Conservation (phyloP, 1,140 invertebrate genomes). For the Drosophila kurseongensis region DNA sequence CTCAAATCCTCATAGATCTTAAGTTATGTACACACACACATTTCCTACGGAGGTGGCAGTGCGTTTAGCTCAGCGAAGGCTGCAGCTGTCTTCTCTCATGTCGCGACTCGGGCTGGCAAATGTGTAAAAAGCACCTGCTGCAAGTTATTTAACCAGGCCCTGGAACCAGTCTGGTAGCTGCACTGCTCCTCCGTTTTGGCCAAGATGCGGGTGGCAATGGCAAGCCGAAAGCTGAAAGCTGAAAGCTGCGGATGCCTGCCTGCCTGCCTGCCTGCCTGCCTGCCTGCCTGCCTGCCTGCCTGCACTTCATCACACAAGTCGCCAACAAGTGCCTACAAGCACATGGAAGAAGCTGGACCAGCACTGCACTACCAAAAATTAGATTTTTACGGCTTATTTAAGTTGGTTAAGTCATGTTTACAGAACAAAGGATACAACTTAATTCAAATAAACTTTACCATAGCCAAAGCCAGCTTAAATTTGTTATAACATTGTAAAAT, state of each 20-base stretch:
- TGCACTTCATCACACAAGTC: slow-evolving; percentile 78
- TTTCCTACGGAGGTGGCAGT: slow-evolving; percentile 1
- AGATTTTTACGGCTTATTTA: not conserved
- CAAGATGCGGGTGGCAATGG: slow-evolving; percentile 53
- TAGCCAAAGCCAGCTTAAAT: too few species aligned
- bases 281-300: slow-evolving; percentile 39
- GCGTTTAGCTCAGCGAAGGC: slow-evolving; percentile 45
- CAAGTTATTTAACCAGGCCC: slow-evolving; percentile 73
- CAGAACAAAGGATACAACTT: not conserved
- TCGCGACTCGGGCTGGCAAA: slow-evolving; percentile 69
- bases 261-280: slow-evolving; percentile 55
- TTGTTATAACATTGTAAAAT: too few species aligned
- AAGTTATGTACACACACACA: slow-evolving; percentile 64
- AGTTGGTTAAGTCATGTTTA: not conserved
- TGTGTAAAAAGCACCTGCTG: slow-evolving; percentile 83
- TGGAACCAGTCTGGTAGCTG: slow-evolving; percentile 29
- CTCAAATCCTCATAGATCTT: slow-evolving; percentile 82
- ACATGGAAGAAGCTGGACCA: slow-evolving; percentile 39
- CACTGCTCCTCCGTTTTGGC: slow-evolving; percentile 37
- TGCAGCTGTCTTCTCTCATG: slow-evolving; percentile 71
- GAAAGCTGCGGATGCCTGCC: slow-evolving; percentile 24
- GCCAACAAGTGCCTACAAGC: slow-evolving; percentile 61
- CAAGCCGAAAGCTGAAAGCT: slow-evolving; percentile 7
- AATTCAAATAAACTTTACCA: not conserved
- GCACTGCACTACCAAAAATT: not conserved